Evolutionary conservation across 2,797 vertebrate species (phyloP), one percentile per base, ranked within the genome.

Genomic region (Argya squamiceps): DNA sequence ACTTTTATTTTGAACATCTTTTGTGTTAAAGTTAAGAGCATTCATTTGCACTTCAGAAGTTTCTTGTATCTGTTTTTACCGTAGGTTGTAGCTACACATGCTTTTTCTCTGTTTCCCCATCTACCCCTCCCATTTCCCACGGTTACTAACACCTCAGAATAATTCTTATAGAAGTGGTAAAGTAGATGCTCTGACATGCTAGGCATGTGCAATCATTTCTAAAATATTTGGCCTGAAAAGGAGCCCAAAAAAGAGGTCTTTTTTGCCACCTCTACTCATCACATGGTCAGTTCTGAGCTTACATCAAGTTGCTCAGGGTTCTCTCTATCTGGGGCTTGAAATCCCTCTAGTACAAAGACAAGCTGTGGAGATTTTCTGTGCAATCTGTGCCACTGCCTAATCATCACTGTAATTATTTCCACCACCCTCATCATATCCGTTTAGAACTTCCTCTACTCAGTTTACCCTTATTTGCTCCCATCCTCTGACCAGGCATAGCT

Each of bases 21-120:
- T 75, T 68, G 7, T 81, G 37, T 78, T 76, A 30, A 88, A 86
- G 15, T 60, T 88, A 44, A 93, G 19, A 56, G 62, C 10, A 20
- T 88, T 24, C 50, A 87, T 68, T 86, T 82, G 59, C 34, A 64
- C 59, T 92, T 78, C 37, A 85, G 74, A 74, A 75, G 7, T 70
- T 50, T n/a, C 29, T 43, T 21, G 4, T 80, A 19, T 87, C 77
- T 80, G 4, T 82, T 87, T 95, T 85, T 86, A 70, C 50, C 27
- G 52, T 20, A 60, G 37, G 15, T 6, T 67, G 17, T 60, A 67
- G n/a, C 39, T 63, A n/a, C 21, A n/a, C 4, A 22, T 47, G 10
- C 2, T 30, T 64, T 71, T 23, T 47, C 9, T 34, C 12, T n/a
- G 27, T 50, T 37, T 2, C 2, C 1, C 11, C 8, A 24, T 13